Evolutionary conservation across 2,888 invertebrate species (phyloP), one percentile per base, ranked within the genome.

Genomic region (Reticulitermes lucifugus): DNA sequence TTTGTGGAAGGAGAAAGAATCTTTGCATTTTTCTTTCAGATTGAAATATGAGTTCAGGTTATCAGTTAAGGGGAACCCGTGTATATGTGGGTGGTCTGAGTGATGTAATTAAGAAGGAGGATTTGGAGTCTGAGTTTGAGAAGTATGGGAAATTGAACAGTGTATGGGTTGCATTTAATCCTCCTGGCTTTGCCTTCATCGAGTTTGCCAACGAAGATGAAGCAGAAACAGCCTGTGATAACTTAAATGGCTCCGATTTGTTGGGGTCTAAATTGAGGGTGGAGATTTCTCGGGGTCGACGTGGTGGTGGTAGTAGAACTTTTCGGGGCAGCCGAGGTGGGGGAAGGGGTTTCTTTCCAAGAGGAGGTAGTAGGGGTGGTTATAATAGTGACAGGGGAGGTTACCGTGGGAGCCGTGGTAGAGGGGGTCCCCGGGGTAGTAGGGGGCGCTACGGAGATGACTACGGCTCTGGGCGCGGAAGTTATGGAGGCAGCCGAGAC

Each of bases 101-200:
- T 89, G 97, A 97, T 90, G 95, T 95, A 90, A 95, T 97, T 90
- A 97, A 97, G 92, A 97, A 97, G 90, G 98, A 98, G 91, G 97
- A 98, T 91, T 92, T 98, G 88, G 97, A 98, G 91, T 94, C 94
- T 90, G 96, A 97, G 91, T 98, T 98, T 91, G 96, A 96, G 89
- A 97, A 97, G 92, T 98, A 95, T 91, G 98, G 98, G 89, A 97
- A 97, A 92, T 93, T 98, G 88, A 97, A 96, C 92, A 96, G 96
- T 89, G 97, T 97, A 88, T 98, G 97, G 97, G 97, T 96, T 89
- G 97, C 98, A 88, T 96, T 97, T 91, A 97, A 98, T 92, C 98
- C 98, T 88, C 97, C 97, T 88, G 97, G 98, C 89, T 98, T 98
- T 92, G 98, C 97, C 88, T 98, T 98, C 93, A 96, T 98, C 91